These are phyloP conservation scores for Prosapia bicincta DNA, from an alignment of 2,888 invertebrate genomes.

Conservation along the genomic window DNA sequence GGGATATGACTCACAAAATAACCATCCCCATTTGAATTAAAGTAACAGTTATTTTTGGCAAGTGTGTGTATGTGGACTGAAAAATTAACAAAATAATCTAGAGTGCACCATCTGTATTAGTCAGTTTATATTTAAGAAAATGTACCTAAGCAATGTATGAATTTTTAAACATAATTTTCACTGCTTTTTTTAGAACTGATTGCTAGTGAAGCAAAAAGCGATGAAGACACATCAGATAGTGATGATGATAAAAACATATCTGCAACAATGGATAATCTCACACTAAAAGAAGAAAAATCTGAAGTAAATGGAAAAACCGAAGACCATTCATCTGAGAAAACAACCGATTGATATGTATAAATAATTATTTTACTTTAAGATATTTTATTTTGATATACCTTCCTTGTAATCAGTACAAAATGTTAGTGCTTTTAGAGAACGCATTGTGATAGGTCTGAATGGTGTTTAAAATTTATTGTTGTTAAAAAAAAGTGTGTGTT, in stretches of 20 bases:
- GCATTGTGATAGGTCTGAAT: neutral
- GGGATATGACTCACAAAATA: no score
- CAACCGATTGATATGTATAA: neutral
- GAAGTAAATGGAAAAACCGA: neutral
- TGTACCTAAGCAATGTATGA: no score
- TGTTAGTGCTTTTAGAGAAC: neutral
- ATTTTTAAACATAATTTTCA: no score
- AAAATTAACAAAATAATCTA: no score
- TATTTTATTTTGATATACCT: neutral
- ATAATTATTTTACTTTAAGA: neutral
- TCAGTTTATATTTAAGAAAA: no score
- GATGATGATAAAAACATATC: neutral
- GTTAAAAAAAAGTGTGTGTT: no score
- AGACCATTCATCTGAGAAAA: neutral
- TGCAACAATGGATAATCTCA: neutral
- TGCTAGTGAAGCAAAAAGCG: neutral
- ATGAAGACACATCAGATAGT: neutral
- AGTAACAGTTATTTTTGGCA: no score
- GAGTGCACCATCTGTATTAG: no score
- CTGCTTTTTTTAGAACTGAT: neutral
- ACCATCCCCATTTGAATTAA: no score
- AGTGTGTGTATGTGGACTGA: no score
- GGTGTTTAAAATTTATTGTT: no score
- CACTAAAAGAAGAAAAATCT: neutral
- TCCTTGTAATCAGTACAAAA: neutral